phyloP scores from a whole-genome alignment of 2,113 vertebrate species.

The Tympanuchus pallidicinctus region DNA sequence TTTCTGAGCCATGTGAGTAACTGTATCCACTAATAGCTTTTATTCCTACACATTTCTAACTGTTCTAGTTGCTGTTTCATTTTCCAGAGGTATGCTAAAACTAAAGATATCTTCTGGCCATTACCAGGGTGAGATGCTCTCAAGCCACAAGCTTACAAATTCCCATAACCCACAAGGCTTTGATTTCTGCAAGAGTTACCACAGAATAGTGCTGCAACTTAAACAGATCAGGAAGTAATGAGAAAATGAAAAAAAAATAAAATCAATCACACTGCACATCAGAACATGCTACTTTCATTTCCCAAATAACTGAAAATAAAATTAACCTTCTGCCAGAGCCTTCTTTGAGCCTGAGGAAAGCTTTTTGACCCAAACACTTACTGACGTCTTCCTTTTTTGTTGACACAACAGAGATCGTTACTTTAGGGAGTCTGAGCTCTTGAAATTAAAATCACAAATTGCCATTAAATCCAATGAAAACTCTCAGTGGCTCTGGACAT shows the following conservation, averaged over 20 bases:
- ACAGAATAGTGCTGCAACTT: conserved; percentile 12
- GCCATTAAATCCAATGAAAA: conserved; percentile 10
- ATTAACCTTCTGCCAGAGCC: conserved; percentile 37
- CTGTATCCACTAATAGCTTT: not conserved
- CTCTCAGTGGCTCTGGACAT: conserved; percentile 15
- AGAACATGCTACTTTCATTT: conserved; percentile 4
- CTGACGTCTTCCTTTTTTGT: not conserved
- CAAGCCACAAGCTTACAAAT: not conserved
- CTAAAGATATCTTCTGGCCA: not conserved
- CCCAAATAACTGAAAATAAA: conserved; percentile 27
- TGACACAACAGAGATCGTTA: conserved; percentile 36
- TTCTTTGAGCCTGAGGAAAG: conserved; percentile 30
- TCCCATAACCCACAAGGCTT: not conserved
- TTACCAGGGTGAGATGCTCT: not conserved
- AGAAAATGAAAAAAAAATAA: conserved; percentile 4
- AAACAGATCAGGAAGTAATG: conserved; percentile 39
- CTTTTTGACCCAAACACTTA: conserved; percentile 32
- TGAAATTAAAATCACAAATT: conserved; percentile 41
- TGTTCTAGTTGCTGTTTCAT: not conserved
- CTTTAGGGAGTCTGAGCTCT: not conserved
- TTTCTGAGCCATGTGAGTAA: not conserved
- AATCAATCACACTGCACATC: conserved; percentile 12
- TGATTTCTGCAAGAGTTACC: conserved; percentile 14
- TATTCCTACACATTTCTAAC: not conserved
- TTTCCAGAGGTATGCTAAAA: not conserved